phyloP scores from a whole-genome alignment of 2,113 vertebrate genomes.

The Pithys albifrons region DNA sequence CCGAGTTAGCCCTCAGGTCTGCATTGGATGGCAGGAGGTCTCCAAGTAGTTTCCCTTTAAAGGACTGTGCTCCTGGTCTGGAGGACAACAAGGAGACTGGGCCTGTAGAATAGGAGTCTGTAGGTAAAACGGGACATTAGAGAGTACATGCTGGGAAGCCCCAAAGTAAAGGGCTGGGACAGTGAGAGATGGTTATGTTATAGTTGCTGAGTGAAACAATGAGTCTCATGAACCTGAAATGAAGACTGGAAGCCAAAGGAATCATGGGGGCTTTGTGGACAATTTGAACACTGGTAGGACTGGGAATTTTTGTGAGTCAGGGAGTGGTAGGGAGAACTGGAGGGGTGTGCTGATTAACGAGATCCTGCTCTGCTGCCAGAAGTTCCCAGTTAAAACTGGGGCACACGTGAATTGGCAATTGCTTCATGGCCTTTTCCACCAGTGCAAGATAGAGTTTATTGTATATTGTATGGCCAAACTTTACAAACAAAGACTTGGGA shows the following conservation, averaged over 20 bases:
- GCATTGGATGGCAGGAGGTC: not conserved
- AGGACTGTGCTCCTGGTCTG: not conserved
- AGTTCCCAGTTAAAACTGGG: not conserved
- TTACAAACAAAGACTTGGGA: too few species aligned
- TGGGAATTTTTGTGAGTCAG: not conserved
- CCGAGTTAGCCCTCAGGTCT: not conserved
- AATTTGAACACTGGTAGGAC: not conserved
- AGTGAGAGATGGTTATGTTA: accelerated
- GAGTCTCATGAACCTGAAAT: not conserved
- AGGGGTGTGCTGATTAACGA: not conserved
- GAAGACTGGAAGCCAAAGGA: not conserved
- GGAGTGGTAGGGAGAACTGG: not conserved
- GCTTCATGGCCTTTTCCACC: not conserved
- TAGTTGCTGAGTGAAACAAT: accelerated
- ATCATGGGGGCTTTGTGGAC: accelerated
- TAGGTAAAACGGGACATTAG: not conserved
- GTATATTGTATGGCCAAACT: too few species aligned
- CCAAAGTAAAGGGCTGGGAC: not conserved
- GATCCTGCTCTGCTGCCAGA: not conserved
- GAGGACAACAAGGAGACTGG: not conserved
- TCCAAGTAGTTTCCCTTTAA: not conserved
- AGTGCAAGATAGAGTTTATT: not conserved
- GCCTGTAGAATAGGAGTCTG: not conserved
- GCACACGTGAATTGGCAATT: not conserved
- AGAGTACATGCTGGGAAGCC: accelerated